A percentile compares a stretch with the other conserved stretches of the same genome.
Conservation (phyloP, 2,888 invertebrate species). For the Drosophila colorata region DNA sequence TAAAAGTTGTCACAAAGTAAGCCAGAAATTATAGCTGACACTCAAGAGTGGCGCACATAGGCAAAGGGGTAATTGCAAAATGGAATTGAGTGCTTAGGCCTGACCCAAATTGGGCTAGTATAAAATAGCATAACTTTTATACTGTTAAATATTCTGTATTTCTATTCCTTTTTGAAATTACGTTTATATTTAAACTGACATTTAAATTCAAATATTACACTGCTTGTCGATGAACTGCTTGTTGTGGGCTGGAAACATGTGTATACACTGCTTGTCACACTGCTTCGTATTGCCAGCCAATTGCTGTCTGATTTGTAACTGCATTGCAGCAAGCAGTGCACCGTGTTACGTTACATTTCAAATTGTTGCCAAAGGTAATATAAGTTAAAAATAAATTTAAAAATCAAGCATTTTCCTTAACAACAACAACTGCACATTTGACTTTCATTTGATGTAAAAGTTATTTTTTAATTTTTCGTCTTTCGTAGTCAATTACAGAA, state of each 20-base stretch:
- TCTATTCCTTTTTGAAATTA: too few relatives aligned
- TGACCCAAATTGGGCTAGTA: too few relatives aligned
- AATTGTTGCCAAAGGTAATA: not conserved
- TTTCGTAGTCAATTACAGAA: slow-evolving; percentile 35
- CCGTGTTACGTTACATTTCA: not conserved
- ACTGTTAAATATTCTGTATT: not conserved
- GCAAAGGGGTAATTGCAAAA: not conserved
- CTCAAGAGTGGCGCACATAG: not conserved
- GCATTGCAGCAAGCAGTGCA: not conserved
- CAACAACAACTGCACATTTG: not conserved
- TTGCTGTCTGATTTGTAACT: not conserved
- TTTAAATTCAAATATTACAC: slow-evolving; percentile 3
- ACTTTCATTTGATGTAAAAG: slow-evolving; percentile 21
- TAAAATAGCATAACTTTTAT: too few relatives aligned
- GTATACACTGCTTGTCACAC: slow-evolving; percentile 26
- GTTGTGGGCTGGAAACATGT: too few relatives aligned
- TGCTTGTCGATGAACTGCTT: not conserved
- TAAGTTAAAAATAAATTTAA: too few relatives aligned
- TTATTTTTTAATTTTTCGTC: slow-evolving; percentile 19
- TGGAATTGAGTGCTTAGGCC: not conserved
- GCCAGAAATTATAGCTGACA: not conserved
- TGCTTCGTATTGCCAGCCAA: not conserved
- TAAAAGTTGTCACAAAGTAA: not conserved
- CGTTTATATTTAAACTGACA: not conserved
- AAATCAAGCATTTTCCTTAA: too few relatives aligned